A percentile compares a stretch with the other conserved stretches of the same genome.
phyloP scores from a whole-genome alignment of 2,797 vertebrate genomes.

The Anabas testudineus region DNA sequence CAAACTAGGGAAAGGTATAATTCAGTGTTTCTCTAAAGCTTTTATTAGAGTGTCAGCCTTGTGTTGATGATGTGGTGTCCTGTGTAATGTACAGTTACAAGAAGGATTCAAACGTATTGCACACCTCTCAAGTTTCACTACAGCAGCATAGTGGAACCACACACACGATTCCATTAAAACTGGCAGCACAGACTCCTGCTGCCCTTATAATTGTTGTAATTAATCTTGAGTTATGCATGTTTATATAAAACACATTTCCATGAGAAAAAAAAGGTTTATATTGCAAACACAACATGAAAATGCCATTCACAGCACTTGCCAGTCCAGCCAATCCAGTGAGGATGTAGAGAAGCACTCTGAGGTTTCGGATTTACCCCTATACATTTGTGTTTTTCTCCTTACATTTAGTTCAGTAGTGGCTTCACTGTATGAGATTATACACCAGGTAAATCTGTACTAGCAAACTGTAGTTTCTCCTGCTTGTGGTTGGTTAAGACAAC shows the following conservation, averaged over 20 bases:
- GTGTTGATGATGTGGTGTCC: not conserved
- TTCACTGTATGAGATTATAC: conserved; percentile 2
- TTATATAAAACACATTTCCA: conserved; percentile 45
- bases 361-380: not conserved
- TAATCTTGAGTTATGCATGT: conserved; percentile 25
- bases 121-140: not conserved
- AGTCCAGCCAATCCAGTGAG: not conserved
- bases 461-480: not conserved
- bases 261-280: conserved; percentile 4
- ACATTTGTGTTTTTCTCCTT: not conserved
- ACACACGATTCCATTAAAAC: conserved; percentile 20
- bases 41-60: not conserved
- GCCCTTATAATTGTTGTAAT: conserved; percentile 14
- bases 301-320: not conserved
- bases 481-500: conserved; percentile 57
- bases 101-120: not conserved
- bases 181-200: conserved; percentile 22
- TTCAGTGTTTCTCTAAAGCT: not conserved
- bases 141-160: conserved; percentile 22
- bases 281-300: not conserved
- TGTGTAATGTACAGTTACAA: not conserved
- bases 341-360: not conserved
- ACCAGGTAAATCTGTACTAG: conserved; percentile 16
- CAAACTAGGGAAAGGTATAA: not conserved
- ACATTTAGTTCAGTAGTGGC: not conserved